Conservation (phyloP, 2,888 invertebrate genomes). For the Drosophila subquinaria region DNA sequence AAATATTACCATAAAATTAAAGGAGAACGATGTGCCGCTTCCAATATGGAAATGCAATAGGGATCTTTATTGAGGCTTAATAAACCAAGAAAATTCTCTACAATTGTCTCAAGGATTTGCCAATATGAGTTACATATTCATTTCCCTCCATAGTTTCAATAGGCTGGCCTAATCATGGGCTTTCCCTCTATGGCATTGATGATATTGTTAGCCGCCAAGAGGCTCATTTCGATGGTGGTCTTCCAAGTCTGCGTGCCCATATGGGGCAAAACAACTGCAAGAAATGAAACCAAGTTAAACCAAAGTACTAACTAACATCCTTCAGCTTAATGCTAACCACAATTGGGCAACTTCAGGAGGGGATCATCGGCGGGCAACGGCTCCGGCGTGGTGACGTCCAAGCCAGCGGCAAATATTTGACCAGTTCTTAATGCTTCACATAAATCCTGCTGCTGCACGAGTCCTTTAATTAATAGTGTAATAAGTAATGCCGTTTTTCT, state of each 20-base stretch:
- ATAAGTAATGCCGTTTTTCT: not conserved
- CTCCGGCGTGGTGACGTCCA: slow-evolving; percentile 97
- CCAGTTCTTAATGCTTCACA: slow-evolving; percentile 90
- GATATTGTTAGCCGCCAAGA: slow-evolving; percentile 92
- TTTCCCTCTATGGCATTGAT: slow-evolving; percentile 90
- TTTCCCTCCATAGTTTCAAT: slow-evolving; percentile 44
- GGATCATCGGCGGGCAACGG: slow-evolving; percentile 93
- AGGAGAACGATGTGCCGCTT: too few relatives aligned
- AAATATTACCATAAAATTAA: too few relatives aligned
- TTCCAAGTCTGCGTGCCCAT: slow-evolving; percentile 93
- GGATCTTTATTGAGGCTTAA: too few relatives aligned
- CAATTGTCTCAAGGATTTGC: too few relatives aligned
- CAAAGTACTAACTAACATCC: too few relatives aligned
- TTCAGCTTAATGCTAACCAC: slow-evolving; percentile 87
- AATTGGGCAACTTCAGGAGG: slow-evolving; percentile 91
- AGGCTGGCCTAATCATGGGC: slow-evolving; percentile 88
- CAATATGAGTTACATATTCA: not conserved
- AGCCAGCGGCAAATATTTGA: slow-evolving; percentile 93
- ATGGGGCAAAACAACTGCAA: slow-evolving; percentile 93
- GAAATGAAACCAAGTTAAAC: rapidly evolving
- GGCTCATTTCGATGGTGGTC: slow-evolving; percentile 92
- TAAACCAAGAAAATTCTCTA: not conserved
- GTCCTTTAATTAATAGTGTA: slow-evolving; percentile 83
- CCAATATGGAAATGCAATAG: too few relatives aligned
- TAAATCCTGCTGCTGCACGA: slow-evolving; percentile 93